phyloP scores from a whole-genome alignment of 2,113 vertebrate genomes.

The Cyphomyrus plagiostoma region DNA sequence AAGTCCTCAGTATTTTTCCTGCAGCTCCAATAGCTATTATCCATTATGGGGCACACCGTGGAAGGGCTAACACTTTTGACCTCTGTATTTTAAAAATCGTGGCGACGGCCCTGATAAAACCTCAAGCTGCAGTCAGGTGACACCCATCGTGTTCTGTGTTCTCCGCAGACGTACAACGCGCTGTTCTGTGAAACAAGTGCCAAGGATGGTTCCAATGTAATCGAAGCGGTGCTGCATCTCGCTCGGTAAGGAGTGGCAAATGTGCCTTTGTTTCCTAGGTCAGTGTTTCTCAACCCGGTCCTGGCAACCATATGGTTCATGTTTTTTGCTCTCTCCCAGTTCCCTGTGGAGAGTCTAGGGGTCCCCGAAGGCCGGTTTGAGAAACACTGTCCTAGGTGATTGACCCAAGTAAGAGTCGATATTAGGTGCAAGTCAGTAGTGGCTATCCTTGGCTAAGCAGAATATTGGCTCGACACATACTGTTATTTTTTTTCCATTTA shows the following conservation, averaged over 20 bases:
- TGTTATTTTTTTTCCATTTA: conserved; percentile 40
- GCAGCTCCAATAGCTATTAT: too few species aligned
- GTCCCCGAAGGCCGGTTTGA: not conserved
- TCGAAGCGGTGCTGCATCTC: conserved; percentile 87
- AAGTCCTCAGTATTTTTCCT: too few species aligned
- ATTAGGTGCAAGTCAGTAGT: too few species aligned
- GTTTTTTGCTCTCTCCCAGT: not conserved
- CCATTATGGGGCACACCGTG: too few species aligned
- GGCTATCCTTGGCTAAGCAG: not conserved
- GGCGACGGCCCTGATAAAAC: not conserved
- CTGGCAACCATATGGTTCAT: not conserved
- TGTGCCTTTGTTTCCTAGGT: not conserved
- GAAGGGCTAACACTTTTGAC: too few species aligned
- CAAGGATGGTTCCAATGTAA: conserved; percentile 80
- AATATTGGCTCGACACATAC: not conserved
- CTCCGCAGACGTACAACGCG: conserved; percentile 69
- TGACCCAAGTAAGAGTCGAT: not conserved
- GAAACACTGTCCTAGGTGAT: not conserved
- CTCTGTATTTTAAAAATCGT: too few species aligned
- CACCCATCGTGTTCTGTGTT: conserved; percentile 24
- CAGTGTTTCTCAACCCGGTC: not conserved
- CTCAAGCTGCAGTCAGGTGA: not conserved
- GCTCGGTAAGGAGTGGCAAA: conserved; percentile 67
- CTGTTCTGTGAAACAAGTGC: conserved; percentile 90
- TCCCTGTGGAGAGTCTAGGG: not conserved